Percentiles rank a stretch among this genome's conserved stretches.
phyloP scores from a whole-genome alignment of 2,888 invertebrate species.

The Ormyrus labotus region DNA sequence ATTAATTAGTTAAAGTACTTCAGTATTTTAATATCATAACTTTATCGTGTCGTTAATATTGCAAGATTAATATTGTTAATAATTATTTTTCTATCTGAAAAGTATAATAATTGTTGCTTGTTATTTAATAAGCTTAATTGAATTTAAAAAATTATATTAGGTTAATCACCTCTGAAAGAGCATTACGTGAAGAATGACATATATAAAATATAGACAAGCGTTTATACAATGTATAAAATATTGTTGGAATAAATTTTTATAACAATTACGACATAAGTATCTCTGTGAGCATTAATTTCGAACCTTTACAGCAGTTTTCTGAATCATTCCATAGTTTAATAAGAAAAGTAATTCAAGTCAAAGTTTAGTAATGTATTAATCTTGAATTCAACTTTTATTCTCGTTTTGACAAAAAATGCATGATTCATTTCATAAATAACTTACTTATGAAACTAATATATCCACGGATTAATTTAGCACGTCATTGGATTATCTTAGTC shows the following conservation, averaged over 20 bases:
- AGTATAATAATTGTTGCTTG: conserved; percentile 46
- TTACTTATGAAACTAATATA: too few species aligned
- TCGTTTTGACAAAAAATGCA: too few species aligned
- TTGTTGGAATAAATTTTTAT: conserved; percentile 47
- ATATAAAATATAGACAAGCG: conserved; percentile 19
- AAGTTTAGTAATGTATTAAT: too few species aligned
- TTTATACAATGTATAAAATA: conserved; percentile 31
- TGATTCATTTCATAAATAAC: too few species aligned
- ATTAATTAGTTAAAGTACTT: conserved; percentile 37
- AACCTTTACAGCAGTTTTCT: too few species aligned
- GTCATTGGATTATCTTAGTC: too few species aligned
- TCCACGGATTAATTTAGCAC: too few species aligned
- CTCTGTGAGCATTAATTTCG: background rate
- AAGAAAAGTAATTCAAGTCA: too few species aligned
- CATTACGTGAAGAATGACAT: conserved; percentile 14
- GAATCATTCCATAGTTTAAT: too few species aligned
- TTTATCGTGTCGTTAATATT: conserved; percentile 33
- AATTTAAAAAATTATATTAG: conserved; percentile 27
- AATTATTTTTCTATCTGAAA: conserved; percentile 48
- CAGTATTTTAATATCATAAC: conserved; percentile 36
- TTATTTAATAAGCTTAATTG: conserved; percentile 34
- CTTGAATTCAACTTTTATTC: too few species aligned
- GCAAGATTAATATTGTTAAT: too few species aligned
- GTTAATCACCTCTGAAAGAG: conserved; percentile 3
- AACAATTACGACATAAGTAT: conserved; percentile 18